Conservation (phyloP, 2,113 vertebrate species). For the Danio rerio region GRCz12tu NC_133189.1:4661501-4662000, state of each 20-base stretch:
- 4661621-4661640: background rate
- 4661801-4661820: background rate
- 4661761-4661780: conserved; percentile 26
- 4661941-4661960: no score
- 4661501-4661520: conserved; percentile 75
- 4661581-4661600: conserved; percentile 75
- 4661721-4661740: conserved; percentile 73
- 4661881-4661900: no score
- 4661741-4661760: conserved; percentile 56
- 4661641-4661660: background rate
- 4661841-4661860: no score
- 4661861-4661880: no score
- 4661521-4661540: conserved; percentile 80
- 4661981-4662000: no score
- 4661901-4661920: no score
- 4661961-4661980: no score
- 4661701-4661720: conserved; percentile 77
- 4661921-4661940: no score
- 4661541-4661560: conserved; percentile 75
- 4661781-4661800: background rate
- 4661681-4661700: conserved; percentile 72
- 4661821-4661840: no score
- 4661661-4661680: conserved; percentile 67
- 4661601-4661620: background rate
- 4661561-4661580: conserved; percentile 70